Conservation (phyloP, 2,888 invertebrate species). For the Agonopterix alstromeriana region DNA sequence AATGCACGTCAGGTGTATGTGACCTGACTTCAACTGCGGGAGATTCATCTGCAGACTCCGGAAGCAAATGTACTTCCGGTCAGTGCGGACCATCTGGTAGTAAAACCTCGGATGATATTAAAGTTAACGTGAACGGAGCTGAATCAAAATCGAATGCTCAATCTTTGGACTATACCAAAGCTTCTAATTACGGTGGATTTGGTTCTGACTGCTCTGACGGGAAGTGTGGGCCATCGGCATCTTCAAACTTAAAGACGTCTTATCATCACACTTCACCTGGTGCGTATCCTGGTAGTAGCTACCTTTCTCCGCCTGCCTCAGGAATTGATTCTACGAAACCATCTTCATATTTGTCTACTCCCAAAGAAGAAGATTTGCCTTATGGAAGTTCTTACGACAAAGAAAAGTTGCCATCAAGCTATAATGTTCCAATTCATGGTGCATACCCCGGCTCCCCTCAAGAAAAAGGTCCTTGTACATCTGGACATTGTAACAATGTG, state of each 20-base stretch:
- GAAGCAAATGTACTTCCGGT: no score
- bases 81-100: constrained; percentile 3
- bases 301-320: neutral
- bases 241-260: constrained; percentile 12
- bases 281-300: constrained; percentile 1
- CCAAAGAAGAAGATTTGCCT: constrained; percentile 32
- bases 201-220: constrained; percentile 13
- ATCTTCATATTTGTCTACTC: constrained; percentile 36
- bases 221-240: constrained; percentile 12
- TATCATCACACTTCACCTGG: constrained; percentile 13
- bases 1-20: constrained; percentile 25
- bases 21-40: neutral
- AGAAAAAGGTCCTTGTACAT: constrained; percentile 11
- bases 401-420: constrained; percentile 24
- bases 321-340: constrained; percentile 26
- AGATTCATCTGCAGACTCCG: neutral
- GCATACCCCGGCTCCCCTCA: constrained; percentile 6
- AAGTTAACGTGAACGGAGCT: constrained; percentile 13
- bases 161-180: constrained; percentile 3
- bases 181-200: neutral
- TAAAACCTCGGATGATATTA: constrained; percentile 17
- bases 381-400: constrained; percentile 16
- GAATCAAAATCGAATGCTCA: constrained; percentile 9
- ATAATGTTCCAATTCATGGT: constrained; percentile 25
- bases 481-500: constrained; percentile 11